Conservation (phyloP, 2,888 invertebrate species). For the Sinotaia quadrata region DNA sequence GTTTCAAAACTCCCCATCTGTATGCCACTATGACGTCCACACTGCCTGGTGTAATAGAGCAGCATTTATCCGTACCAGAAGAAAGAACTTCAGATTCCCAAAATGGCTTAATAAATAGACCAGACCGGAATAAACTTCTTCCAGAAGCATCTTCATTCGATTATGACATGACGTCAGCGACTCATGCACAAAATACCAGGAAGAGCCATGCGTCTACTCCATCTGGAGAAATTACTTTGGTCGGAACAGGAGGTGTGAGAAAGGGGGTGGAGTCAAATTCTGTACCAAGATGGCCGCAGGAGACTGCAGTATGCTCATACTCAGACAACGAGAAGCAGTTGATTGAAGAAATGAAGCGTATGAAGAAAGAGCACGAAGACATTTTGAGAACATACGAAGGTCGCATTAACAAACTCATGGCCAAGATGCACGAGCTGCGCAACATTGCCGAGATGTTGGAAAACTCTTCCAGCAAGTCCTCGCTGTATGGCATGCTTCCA, state of each 20-base stretch:
- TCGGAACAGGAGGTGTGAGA: no score
- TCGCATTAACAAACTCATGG: slow-evolving; percentile 65
- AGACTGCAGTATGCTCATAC: slow-evolving; percentile 47
- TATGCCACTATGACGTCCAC: neutral
- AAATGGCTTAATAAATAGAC: no score
- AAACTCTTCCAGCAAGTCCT: slow-evolving; percentile 63
- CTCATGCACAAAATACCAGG: no score
- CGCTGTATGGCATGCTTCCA: slow-evolving; percentile 58
- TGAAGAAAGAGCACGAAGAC: slow-evolving; percentile 66
- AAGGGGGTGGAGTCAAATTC: no score
- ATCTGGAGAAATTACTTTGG: no score
- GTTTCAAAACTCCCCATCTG: slow-evolving; percentile 21
- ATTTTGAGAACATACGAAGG: slow-evolving; percentile 65
- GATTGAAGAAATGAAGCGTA: slow-evolving; percentile 66
- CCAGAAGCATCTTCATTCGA: slow-evolving; percentile 37
- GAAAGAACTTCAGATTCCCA: neutral
- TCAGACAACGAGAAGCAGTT: slow-evolving; percentile 70
- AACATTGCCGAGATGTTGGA: slow-evolving; percentile 68
- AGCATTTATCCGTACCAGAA: neutral
- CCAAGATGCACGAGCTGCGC: slow-evolving; percentile 65
- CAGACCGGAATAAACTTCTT: no score
- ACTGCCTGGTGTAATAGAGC: neutral
- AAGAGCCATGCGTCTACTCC: no score
- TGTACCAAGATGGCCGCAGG: neutral
- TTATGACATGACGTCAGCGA: slow-evolving; percentile 18